Percentiles rank a stretch among this genome's conserved stretches.
Conservation (phyloP, 2,888 invertebrate genomes). For the Drosophila siamana region DNA sequence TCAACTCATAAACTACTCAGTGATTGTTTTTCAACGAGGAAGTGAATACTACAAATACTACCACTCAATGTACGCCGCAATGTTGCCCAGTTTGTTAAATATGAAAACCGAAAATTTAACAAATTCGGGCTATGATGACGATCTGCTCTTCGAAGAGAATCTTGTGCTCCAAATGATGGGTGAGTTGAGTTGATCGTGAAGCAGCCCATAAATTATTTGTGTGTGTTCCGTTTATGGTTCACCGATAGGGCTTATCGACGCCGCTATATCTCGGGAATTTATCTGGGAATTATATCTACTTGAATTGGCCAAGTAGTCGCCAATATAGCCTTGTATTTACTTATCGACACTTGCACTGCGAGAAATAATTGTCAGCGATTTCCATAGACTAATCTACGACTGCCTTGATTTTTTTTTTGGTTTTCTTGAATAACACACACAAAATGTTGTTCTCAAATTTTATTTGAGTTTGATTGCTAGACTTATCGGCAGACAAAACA, state of each 20-base stretch:
- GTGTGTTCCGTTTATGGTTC: background rate
- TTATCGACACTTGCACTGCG: slow-evolving; percentile 27
- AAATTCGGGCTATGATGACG: slow-evolving; percentile 82
- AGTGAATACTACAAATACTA: slow-evolving; percentile 22
- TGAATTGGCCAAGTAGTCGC: slow-evolving; percentile 29
- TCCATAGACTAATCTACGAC: background rate
- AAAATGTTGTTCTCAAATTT: too few relatives aligned
- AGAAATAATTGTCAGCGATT: background rate
- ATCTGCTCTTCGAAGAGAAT: slow-evolving; percentile 84
- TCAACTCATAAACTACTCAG: background rate
- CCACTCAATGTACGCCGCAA: slow-evolving; percentile 69
- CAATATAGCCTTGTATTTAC: slow-evolving; percentile 21
- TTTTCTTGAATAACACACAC: too few relatives aligned
- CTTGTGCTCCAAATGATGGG: slow-evolving; percentile 84
- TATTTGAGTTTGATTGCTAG: too few relatives aligned
- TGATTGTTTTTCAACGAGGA: slow-evolving; percentile 11
- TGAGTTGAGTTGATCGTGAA: slow-evolving; percentile 61
- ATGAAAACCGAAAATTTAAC: slow-evolving; percentile 85
- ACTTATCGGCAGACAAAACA: background rate
- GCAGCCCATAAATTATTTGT: background rate
- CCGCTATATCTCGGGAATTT: slow-evolving; percentile 8
- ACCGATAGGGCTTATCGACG: slow-evolving; percentile 7
- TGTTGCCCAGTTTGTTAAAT: slow-evolving; percentile 82
- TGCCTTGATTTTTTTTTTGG: background rate
- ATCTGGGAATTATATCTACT: slow-evolving; percentile 33